These are phyloP conservation scores for Hyphantria cunea DNA, from an alignment of 1,140 invertebrate genomes.

Conservation along the genomic window DNA sequence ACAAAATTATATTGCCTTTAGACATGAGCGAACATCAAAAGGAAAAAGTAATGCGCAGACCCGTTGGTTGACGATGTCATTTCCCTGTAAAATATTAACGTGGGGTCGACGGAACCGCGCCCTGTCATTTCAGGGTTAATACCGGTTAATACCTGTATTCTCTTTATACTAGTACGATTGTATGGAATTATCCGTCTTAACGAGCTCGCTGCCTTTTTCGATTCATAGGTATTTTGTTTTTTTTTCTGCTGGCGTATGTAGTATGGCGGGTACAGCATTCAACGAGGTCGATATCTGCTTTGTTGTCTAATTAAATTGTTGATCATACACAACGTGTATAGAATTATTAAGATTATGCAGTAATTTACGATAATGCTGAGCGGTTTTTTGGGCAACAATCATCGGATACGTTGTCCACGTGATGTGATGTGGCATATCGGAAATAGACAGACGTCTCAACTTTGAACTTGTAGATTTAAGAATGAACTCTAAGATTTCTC, in stretches of 20 bases:
- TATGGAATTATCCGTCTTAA: conserved; percentile 60
- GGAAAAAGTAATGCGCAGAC: conserved; percentile 72
- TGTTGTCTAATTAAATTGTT: conserved; percentile 1
- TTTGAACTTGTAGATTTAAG: too few species aligned
- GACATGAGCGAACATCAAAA: conserved; percentile 71
- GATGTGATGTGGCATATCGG: too few species aligned
- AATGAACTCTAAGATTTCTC: too few species aligned
- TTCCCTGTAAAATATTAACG: conserved; percentile 72
- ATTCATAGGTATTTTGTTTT: conserved; percentile 17
- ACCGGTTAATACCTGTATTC: conserved; percentile 59
- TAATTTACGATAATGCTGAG: too few species aligned
- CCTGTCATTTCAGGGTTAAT: conserved; percentile 68
- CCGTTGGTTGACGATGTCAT: conserved; percentile 53
- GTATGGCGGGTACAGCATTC: neutral
- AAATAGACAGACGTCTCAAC: too few species aligned
- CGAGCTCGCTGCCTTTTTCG: conserved; percentile 41
- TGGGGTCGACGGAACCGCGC: conserved; percentile 52
- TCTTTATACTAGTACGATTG: conserved; percentile 61
- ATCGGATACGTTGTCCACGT: too few species aligned
- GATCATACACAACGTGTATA: neutral
- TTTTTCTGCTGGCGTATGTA: conserved; percentile 1
- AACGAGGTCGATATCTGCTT: neutral
- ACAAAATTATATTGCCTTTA: conserved; percentile 64
- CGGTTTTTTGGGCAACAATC: too few species aligned
- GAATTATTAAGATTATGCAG: neutral